Percentiles rank a stretch among this genome's conserved stretches.
Conservation (phyloP, 2,797 vertebrate genomes). For the Chromis chromis region DNA sequence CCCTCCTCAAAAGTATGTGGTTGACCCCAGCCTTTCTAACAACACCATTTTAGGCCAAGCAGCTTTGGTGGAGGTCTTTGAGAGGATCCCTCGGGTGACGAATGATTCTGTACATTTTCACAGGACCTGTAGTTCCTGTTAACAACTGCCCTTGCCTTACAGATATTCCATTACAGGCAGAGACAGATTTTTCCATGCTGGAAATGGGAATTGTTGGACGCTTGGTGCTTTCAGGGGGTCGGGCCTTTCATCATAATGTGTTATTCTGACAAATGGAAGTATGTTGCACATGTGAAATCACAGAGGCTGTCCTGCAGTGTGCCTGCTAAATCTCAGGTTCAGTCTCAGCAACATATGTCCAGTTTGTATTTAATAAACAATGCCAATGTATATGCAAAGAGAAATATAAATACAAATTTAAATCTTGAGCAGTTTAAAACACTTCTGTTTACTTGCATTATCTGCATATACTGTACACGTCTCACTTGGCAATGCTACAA, state of each 20-base stretch:
- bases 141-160: constrained; percentile 5
- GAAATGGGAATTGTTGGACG: constrained; percentile 35
- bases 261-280: constrained; percentile 37
- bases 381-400: no score
- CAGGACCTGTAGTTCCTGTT: constrained; percentile 16
- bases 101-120: constrained; percentile 26
- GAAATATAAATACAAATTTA: no score
- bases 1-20: neutral
- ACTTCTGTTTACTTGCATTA: no score
- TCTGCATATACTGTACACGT: no score
- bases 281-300: constrained; percentile 7
- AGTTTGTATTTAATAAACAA: neutral
- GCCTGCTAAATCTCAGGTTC: constrained; percentile 14
- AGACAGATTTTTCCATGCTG: constrained; percentile 22
- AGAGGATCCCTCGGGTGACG: constrained; percentile 13
- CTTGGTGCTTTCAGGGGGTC: constrained; percentile 34
- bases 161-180: constrained; percentile 21
- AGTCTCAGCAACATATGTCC: neutral
- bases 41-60: constrained; percentile 29
- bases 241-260: constrained; percentile 4
- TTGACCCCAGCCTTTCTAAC: neutral
- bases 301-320: neutral
- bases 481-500: no score
- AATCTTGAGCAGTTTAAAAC: no score
- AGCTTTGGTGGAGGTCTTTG: constrained; percentile 1